phyloP scores from a whole-genome alignment of 2,113 vertebrate species.

The Rhadina sibilatrix region DNA sequence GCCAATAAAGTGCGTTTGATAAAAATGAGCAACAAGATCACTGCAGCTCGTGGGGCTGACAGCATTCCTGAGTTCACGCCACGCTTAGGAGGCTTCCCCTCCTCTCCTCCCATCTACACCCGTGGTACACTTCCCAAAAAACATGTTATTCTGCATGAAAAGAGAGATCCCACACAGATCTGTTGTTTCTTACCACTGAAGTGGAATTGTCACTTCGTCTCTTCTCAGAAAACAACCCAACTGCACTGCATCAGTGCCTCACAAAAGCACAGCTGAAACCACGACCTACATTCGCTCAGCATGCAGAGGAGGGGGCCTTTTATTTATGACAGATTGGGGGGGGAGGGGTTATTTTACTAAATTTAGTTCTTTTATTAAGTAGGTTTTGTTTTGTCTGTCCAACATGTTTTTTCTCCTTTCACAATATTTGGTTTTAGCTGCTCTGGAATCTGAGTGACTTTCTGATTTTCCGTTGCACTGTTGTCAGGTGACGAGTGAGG shows the following conservation, averaged over 20 bases:
- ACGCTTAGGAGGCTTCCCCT: neutral
- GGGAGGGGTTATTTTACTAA: neutral
- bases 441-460: neutral
- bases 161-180: neutral
- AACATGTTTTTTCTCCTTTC: neutral
- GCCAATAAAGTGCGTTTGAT: neutral
- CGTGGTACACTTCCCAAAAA: neutral
- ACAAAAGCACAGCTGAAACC: neutral
- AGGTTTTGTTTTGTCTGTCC: neutral
- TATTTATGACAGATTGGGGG: neutral
- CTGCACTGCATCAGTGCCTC: neutral
- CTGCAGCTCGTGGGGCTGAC: neutral
- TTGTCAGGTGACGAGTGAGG: neutral
- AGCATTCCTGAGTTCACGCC: neutral
- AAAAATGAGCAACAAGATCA: neutral
- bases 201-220: neutral
- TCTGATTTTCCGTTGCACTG: neutral
- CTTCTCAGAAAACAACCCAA: neutral
- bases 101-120: neutral
- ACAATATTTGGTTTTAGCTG: neutral
- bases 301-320: neutral
- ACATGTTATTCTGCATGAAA: neutral
- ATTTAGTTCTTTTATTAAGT: neutral
- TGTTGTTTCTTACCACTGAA: neutral
- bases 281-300: neutral